These are phyloP conservation scores for Enteromius afrohamiltoni DNA, from an alignment of 2,797 vertebrate genomes.

Conservation along the genomic window DNA sequence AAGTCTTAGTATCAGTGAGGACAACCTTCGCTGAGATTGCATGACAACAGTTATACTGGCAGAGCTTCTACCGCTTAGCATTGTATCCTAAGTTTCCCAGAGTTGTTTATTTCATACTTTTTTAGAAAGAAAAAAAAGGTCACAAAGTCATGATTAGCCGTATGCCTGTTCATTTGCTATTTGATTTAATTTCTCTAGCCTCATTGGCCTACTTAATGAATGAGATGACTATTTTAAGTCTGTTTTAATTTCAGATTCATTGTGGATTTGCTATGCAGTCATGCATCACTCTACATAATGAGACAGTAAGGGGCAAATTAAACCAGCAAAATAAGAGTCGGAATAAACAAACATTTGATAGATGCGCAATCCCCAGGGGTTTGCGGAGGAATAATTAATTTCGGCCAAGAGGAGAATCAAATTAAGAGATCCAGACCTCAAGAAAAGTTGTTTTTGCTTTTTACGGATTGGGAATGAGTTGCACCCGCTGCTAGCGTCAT, in stretches of 20 bases:
- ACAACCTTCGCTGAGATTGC: background rate
- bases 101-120: slow-evolving; percentile 26
- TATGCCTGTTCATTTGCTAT: slow-evolving; percentile 35
- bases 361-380: slow-evolving; percentile 52
- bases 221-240: slow-evolving; percentile 59
- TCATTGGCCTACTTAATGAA: slow-evolving; percentile 63
- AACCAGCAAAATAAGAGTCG: slow-evolving; percentile 60
- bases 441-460: slow-evolving; percentile 36
- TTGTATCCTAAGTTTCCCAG: background rate
- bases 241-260: slow-evolving; percentile 58
- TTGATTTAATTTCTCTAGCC: slow-evolving; percentile 49
- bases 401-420: slow-evolving; percentile 53
- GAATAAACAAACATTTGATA: slow-evolving; percentile 61
- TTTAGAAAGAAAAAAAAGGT: slow-evolving; percentile 31
- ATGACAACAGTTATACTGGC: background rate
- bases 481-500: slow-evolving; percentile 1
- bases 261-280: slow-evolving; percentile 57
- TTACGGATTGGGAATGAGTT: slow-evolving; percentile 5
- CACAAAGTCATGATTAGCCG: slow-evolving; percentile 29
- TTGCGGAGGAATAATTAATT: slow-evolving; percentile 58
- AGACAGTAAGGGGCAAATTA: slow-evolving; percentile 60
- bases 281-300: slow-evolving; percentile 55
- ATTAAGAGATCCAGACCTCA: slow-evolving; percentile 47
- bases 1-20: background rate
- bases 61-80: background rate